These are phyloP conservation scores for Chelonoidis abingdonii DNA, from an alignment of 2,113 vertebrate genomes.

Conservation along the genomic window DNA sequence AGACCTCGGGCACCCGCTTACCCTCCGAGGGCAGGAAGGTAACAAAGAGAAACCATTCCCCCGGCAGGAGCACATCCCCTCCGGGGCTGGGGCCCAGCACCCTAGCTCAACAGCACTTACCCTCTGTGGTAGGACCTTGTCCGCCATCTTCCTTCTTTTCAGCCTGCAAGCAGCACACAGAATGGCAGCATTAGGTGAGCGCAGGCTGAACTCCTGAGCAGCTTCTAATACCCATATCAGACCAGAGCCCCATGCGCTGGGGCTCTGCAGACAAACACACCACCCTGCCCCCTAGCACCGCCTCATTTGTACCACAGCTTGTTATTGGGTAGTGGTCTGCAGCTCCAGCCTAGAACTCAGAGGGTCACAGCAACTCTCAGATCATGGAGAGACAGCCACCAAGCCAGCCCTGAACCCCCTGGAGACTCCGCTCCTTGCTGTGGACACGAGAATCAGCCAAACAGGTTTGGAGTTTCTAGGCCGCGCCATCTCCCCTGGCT, in stretches of 20 bases:
- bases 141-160: slow-evolving; percentile 98
- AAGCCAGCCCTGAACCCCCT: background rate
- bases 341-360: background rate
- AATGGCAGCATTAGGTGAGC: background rate
- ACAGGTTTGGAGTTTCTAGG: background rate
- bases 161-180: slow-evolving; percentile 76
- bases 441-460: background rate
- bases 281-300: fast-evolving
- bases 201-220: background rate
- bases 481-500: background rate
- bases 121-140: slow-evolving; percentile 98
- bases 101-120: slow-evolving; percentile 77
- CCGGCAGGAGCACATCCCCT: background rate
- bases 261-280: background rate
- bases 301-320: background rate
- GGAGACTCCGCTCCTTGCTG: background rate
- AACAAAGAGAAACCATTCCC: background rate
- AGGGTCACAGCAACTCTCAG: background rate
- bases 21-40: background rate
- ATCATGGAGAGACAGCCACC: background rate
- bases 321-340: background rate
- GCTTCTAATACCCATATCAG: fast-evolving
- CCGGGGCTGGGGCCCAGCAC: background rate
- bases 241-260: background rate
- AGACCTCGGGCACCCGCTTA: background rate